Evolutionary conservation across 2,888 invertebrate species (phyloP), one percentile per base, ranked within the genome.

Genomic region (Tanypteryx hageni): DNA sequence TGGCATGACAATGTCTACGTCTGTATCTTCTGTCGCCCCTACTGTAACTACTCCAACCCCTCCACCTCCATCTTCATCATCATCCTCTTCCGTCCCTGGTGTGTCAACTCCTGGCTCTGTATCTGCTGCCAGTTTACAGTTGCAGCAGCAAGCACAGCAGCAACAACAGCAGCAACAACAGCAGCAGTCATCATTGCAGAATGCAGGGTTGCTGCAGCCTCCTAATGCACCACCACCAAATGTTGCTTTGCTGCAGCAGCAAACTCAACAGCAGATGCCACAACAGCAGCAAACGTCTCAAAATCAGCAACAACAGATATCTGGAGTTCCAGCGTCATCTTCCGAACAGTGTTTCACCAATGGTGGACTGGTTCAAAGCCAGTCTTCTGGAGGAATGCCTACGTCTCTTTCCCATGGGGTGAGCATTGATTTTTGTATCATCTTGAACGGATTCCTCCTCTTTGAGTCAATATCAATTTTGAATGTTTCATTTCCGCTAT

Each of bases 11-110:
- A 96, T 96, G 93, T 96, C 96, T 92, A 97, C 97, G 93, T 96
- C 96, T 92, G 96, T 96, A 10, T 96, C 96, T 76, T 96, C 96
- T 94, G 96, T 97, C 2, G 96, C 96, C 92, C 96, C 96, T 93
- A 95, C 95, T 8, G 95, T 95, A 3, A 95, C 95, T 3, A 95
- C 95, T 94, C 94, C 95, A 94, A 96, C 96, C 92, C 95, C 96
- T 0, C 95, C 95, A 31, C 96, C 96, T 10, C 96, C 96, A 27
- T 96, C 96, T 56, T 95, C 96, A 81, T 76, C 92, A 76, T 58
- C 92, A 59, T 85, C 93, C 93, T 92, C 93, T 16, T 68, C 92
- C 58, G 94, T 95, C 92, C 94, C 94, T 64, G 94, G 92, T 58
- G 95, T 95, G 7, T 95, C 95, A 27, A 94, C 95, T 92, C 95